Conservation (phyloP, 1,140 invertebrate species). For the Sesamia nonagrioides region DNA sequence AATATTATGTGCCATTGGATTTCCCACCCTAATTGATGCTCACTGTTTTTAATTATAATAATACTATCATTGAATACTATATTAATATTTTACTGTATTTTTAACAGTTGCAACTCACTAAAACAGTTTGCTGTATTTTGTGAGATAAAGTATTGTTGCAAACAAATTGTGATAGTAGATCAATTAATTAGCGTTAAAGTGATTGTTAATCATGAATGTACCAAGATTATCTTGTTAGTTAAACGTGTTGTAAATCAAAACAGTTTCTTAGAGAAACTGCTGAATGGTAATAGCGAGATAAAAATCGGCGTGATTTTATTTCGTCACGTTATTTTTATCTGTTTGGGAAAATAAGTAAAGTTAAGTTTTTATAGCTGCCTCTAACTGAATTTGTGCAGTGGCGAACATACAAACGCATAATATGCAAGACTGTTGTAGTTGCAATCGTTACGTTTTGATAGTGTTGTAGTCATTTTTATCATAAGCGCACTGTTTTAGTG, state of each 20-base stretch:
- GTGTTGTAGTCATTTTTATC: neutral
- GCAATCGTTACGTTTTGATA: neutral
- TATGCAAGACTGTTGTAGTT: neutral
- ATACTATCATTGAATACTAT: slow-evolving; percentile 12
- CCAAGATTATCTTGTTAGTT: neutral
- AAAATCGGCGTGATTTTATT: too few relatives aligned
- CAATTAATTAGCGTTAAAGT: neutral
- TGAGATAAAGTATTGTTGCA: slow-evolving; percentile 1
- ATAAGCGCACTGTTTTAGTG: slow-evolving; percentile 27
- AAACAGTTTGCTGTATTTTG: neutral
- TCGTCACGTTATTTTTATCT: too few relatives aligned
- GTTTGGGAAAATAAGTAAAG: too few relatives aligned
- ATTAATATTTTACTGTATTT: slow-evolving; percentile 2
- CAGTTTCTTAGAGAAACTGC: too few relatives aligned
- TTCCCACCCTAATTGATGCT: slow-evolving; percentile 12
- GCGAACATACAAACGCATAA: neutral
- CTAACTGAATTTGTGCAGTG: neutral
- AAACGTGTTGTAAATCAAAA: neutral
- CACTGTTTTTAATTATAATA: neutral
- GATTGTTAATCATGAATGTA: neutral
- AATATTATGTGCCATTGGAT: neutral
- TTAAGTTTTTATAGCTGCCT: too few relatives aligned
- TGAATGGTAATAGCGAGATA: too few relatives aligned
- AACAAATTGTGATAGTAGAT: neutral
- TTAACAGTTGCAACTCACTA: slow-evolving; percentile 17